Percentiles rank a stretch among this genome's conserved stretches.
Conservation (phyloP, 2,888 invertebrate genomes). For the Epistrophella euchroma region DNA sequence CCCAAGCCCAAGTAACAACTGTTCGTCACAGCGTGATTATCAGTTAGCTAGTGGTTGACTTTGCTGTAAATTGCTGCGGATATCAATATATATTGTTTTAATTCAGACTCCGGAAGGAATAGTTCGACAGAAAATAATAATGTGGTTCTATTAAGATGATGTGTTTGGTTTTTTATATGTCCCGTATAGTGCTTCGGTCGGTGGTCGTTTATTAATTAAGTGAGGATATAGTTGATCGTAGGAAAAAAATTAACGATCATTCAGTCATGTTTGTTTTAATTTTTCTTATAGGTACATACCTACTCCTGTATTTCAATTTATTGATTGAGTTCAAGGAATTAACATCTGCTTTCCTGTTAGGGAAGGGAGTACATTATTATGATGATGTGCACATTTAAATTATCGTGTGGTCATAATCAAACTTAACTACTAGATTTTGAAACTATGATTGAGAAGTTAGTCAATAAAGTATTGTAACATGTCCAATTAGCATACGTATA, state of each 20-base stretch:
- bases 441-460: background rate
- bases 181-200: conserved; percentile 60
- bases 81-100: conserved; percentile 74
- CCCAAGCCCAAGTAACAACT: conserved; percentile 13
- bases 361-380: background rate
- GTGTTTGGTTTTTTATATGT: conserved; percentile 50
- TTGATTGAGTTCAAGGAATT: conserved; percentile 35
- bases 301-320: conserved; percentile 21
- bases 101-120: conserved; percentile 66
- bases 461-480: background rate
- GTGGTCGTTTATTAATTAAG: conserved; percentile 80
- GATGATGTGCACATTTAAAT: background rate
- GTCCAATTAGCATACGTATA: too few species aligned
- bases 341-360: conserved; percentile 43
- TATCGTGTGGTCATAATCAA: background rate
- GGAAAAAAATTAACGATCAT: conserved; percentile 80
- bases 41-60: conserved; percentile 9
- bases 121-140: conserved; percentile 30
- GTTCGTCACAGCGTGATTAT: conserved; percentile 42
- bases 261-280: conserved; percentile 53
- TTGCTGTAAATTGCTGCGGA: conserved; percentile 64
- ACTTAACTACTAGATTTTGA: conserved; percentile 9
- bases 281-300: conserved; percentile 6
- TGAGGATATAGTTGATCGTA: conserved; percentile 83
- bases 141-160: conserved; percentile 45